Conservation (phyloP, 35 echinoderm and acorn worm genomes). For the Apostichopus parvimensis region DNA sequence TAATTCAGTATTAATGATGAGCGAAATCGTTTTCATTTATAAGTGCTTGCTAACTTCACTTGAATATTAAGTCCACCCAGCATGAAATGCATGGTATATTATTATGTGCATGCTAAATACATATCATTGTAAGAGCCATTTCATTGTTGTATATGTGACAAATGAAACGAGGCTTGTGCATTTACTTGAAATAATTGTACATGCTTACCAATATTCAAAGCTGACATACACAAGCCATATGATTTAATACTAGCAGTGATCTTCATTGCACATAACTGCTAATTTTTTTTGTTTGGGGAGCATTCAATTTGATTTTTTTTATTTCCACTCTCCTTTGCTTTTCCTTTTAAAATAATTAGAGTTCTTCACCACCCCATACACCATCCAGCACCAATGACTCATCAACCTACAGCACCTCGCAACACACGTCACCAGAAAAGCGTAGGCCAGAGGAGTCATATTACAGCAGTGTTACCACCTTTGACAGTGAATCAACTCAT, state of each 20-base stretch:
- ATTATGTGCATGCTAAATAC: too few species aligned
- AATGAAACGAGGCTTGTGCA: too few species aligned
- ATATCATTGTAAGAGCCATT: too few species aligned
- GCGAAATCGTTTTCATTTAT: too few species aligned
- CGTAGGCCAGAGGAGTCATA: constrained; percentile 73
- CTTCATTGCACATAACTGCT: background rate
- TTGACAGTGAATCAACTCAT: constrained; percentile 70
- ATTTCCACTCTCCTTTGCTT: constrained; percentile 12
- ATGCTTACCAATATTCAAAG: too few species aligned
- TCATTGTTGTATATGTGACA: too few species aligned
- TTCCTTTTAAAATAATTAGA: background rate
- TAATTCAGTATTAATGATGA: too few species aligned
- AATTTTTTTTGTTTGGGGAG: background rate
- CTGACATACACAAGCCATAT: too few species aligned
- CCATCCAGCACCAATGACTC: constrained; percentile 68
- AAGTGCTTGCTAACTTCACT: too few species aligned
- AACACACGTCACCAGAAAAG: constrained; percentile 88
- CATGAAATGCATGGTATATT: too few species aligned
- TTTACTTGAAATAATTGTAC: too few species aligned
- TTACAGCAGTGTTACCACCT: constrained; percentile 91
- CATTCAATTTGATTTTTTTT: background rate
- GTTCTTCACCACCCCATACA: constrained; percentile 65
- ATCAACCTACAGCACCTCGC: constrained; percentile 72
- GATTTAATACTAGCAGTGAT: background rate
- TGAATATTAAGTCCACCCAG: too few species aligned